These are phyloP conservation scores for Hipposideros larvatus DNA, from an alignment of 2,797 vertebrate species.

Conservation along the genomic window DNA sequence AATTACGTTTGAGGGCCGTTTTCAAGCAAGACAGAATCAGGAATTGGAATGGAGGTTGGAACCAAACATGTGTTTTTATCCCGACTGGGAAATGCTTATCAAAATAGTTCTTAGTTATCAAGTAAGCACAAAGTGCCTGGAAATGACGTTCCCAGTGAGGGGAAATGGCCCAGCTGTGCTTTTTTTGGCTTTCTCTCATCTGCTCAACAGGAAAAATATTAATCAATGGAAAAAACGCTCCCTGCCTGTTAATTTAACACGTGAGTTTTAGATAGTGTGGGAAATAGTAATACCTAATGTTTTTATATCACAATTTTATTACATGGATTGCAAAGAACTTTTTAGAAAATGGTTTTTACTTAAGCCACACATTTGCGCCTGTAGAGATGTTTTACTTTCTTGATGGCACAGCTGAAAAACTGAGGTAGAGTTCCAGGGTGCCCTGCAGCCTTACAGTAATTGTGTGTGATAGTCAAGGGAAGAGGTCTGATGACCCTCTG, in stretches of 20 bases:
- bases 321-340: conserved; percentile 23
- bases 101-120: conserved; percentile 88
- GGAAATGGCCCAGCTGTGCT: conserved; percentile 89
- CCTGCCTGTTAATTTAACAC: conserved; percentile 80
- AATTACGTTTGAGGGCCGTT: conserved; percentile 72
- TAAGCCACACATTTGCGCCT: conserved; percentile 1
- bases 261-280: conserved; percentile 73
- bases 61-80: conserved; percentile 76
- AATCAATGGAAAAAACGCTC: conserved; percentile 80
- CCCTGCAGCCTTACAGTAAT: not conserved
- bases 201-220: conserved; percentile 87
- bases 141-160: conserved; percentile 86
- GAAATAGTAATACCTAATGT: conserved; percentile 62
- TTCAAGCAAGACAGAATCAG: conserved; percentile 73
- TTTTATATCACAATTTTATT: conserved; percentile 55
- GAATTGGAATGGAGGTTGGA: conserved; percentile 71
- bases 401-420: not conserved
- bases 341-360: conserved; percentile 48
- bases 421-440: not conserved
- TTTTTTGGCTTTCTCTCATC: conserved; percentile 87
- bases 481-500: conserved; percentile 8
- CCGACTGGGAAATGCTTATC: conserved; percentile 85
- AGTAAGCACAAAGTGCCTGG: conserved; percentile 86
- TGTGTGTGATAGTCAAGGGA: conserved; percentile 8
- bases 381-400: conserved; percentile 14